A percentile compares a stretch with the other conserved stretches of the same genome.
Conservation (phyloP, 1,140 invertebrate genomes). For the Atopsyche davidsoni region DNA sequence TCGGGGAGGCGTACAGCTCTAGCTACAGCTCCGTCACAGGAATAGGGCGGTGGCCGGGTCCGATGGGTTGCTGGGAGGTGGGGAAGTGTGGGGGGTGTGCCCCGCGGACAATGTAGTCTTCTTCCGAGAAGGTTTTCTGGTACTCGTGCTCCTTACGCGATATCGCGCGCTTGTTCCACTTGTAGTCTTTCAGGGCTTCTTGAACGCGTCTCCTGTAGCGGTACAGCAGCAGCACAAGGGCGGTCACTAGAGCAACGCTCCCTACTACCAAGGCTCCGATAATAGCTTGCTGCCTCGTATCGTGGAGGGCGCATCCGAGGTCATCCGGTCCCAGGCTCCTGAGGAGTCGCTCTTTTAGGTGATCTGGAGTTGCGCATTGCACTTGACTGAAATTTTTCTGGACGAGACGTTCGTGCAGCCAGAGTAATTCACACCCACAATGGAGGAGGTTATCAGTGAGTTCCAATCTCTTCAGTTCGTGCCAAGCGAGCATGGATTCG, state of each 20-base stretch:
- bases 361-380: conserved; percentile 65
- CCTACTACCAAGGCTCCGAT: conserved; percentile 66
- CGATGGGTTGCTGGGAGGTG: conserved; percentile 49
- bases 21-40: conserved; percentile 91
- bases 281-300: conserved; percentile 70
- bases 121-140: conserved; percentile 79
- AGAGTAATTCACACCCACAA: conserved; percentile 75
- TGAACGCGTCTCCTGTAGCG: conserved; percentile 70
- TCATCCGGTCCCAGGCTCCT: conserved; percentile 64
- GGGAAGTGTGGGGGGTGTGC: conserved; percentile 53
- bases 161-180: conserved; percentile 71
- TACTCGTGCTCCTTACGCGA: conserved; percentile 79
- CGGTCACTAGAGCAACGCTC: conserved; percentile 59
- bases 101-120: conserved; percentile 70
- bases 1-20: conserved; percentile 76
- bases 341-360: conserved; percentile 62
- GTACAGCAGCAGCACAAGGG: conserved; percentile 66
- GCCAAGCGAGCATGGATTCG: conserved; percentile 71
- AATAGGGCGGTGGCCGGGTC: conserved; percentile 63
- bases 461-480: conserved; percentile 67
- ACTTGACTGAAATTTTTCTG: conserved; percentile 68
- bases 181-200: conserved; percentile 73
- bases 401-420: conserved; percentile 69
- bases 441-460: conserved; percentile 75
- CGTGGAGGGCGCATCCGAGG: conserved; percentile 70